Conservation (phyloP, 2,113 vertebrate species). For the Peromyscus maniculatus region DNA sequence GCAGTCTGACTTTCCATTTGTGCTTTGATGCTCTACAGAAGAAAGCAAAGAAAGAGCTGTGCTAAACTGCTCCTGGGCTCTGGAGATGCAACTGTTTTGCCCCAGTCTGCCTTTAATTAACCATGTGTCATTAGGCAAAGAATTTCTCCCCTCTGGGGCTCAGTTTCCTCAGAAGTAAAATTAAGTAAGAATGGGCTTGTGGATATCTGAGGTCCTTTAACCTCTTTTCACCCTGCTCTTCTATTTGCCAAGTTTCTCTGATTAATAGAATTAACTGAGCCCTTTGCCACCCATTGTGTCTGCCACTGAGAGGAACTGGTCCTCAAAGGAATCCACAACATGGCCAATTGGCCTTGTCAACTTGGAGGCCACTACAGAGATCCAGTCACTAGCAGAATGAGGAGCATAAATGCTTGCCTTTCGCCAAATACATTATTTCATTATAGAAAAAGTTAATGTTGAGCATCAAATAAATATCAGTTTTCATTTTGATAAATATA, state of each 20-base stretch:
- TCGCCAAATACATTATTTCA: conserved; percentile 11
- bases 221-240: conserved; percentile 44
- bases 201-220: conserved; percentile 56
- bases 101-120: conserved; percentile 76
- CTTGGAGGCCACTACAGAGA: neutral
- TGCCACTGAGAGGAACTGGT: neutral
- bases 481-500: conserved; percentile 67
- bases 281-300: conserved; percentile 56
- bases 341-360: neutral
- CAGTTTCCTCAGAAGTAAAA: conserved; percentile 76
- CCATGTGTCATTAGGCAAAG: conserved; percentile 71
- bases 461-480: conserved; percentile 71
- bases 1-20: neutral
- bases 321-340: conserved; percentile 43
- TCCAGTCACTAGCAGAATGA: neutral
- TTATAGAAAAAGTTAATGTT: neutral
- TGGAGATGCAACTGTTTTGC: conserved; percentile 58
- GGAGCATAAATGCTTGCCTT: neutral
- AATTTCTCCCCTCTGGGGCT: conserved; percentile 71
- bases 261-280: conserved; percentile 71
- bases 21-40: conserved; percentile 43
- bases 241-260: conserved; percentile 66
- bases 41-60: conserved; percentile 32
- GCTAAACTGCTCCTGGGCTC: neutral
- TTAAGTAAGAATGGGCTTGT: conserved; percentile 30